Percentiles rank a stretch among this genome's conserved stretches.
phyloP scores from a whole-genome alignment of 2,797 vertebrate species.

The Limosa lapponica region DNA sequence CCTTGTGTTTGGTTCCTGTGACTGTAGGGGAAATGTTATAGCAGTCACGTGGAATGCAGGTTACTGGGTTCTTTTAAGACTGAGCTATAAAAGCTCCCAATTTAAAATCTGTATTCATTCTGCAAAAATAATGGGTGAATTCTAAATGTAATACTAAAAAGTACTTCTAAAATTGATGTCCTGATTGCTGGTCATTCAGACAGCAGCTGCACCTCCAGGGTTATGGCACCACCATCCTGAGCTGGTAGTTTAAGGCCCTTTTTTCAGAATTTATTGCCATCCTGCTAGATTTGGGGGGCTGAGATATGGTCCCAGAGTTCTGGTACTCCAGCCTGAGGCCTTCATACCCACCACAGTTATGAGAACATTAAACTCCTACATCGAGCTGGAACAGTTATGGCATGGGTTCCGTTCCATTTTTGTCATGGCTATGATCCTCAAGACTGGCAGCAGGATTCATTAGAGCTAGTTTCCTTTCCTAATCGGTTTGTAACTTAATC shows the following conservation, averaged over 20 bases:
- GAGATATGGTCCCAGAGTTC: not conserved
- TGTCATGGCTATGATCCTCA: not conserved
- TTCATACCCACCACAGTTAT: not conserved
- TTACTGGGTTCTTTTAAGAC: not conserved
- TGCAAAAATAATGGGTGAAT: not conserved
- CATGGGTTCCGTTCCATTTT: not conserved
- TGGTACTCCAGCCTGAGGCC: not conserved
- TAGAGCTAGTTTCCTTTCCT: not conserved
- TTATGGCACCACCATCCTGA: not conserved
- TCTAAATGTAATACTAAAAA: not conserved
- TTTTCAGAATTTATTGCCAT: not conserved
- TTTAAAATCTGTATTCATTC: not conserved
- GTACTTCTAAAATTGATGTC: not conserved
- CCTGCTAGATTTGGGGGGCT: not conserved
- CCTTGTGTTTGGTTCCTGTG: not conserved
- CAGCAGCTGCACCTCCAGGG: not conserved
- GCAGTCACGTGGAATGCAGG: not conserved
- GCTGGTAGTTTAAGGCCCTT: not conserved
- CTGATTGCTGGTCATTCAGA: not conserved
- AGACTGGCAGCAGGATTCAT: not conserved
- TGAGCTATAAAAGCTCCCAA: not conserved
- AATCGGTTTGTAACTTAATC: not conserved
- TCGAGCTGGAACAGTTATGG: not conserved
- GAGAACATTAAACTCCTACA: not conserved
- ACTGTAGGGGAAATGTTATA: not conserved